A percentile compares a stretch with the other conserved stretches of the same genome.
Evolutionary conservation across 2,113 vertebrate genomes (phyloP).

Genomic region (Serilophus lunatus): DNA sequence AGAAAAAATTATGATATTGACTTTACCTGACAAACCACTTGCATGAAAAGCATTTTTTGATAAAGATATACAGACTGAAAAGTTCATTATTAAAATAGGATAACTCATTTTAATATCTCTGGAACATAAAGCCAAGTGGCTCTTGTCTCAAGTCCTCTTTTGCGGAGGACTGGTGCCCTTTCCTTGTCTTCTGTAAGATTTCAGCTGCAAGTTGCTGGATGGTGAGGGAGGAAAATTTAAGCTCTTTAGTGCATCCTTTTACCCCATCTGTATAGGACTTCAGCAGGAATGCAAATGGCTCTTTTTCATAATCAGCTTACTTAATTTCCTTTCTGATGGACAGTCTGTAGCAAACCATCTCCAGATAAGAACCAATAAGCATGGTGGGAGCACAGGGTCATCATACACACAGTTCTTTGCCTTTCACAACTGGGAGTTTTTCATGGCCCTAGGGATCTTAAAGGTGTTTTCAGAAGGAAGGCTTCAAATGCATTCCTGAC

Average conservation of each 20-base stretch:
- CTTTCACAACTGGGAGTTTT: neutral
- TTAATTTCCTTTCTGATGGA: neutral
- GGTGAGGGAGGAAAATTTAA: neutral
- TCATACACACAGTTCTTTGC: neutral
- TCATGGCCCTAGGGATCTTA: neutral
- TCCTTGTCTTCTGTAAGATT: neutral
- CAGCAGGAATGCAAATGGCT: neutral
- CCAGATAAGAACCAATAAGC: neutral
- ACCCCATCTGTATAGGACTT: neutral
- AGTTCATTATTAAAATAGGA: neutral
- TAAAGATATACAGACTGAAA: neutral
- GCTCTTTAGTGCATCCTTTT: neutral
- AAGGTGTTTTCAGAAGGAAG: neutral
- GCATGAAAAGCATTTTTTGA: neutral
- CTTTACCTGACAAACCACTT: neutral
- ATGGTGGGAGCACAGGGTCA: neutral
- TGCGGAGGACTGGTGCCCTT: neutral
- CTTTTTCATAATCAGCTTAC: neutral
- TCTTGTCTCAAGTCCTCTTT: neutral
- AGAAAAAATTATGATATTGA: neutral
- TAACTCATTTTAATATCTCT: neutral
- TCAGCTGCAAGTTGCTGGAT: neutral
- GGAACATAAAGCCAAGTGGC: neutral
- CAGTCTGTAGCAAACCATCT: neutral
- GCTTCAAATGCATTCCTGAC: slow-evolving; percentile 1